These are phyloP conservation scores for Ophonus ardosiacus DNA, from an alignment of 2,888 invertebrate species.

Conservation along the genomic window DNA sequence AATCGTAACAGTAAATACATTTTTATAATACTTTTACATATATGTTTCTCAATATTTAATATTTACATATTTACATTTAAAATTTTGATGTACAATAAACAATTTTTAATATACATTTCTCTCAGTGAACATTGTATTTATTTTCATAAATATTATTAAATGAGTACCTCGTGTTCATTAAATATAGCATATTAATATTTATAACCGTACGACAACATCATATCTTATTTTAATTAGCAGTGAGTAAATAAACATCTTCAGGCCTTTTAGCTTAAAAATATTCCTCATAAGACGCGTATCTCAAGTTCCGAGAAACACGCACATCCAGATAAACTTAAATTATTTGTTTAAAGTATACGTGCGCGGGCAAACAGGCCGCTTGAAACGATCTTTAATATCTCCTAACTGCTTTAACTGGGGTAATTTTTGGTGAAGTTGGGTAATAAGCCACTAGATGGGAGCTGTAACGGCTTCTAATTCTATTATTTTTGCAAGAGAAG, in stretches of 20 bases:
- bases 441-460: conserved; percentile 51
- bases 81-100: too few species aligned
- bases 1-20: too few species aligned
- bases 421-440: conserved; percentile 58
- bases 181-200: too few species aligned
- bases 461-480: conserved; percentile 52
- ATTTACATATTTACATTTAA: too few species aligned
- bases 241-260: neutral
- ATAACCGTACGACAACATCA: too few species aligned
- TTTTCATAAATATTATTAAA: too few species aligned
- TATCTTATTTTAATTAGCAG: too few species aligned
- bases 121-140: too few species aligned
- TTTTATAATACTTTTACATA: too few species aligned
- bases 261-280: neutral
- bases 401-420: conserved; percentile 56
- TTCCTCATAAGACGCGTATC: neutral
- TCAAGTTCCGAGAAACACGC: neutral
- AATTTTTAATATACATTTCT: too few species aligned
- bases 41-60: too few species aligned
- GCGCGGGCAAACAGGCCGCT: neutral
- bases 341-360: conserved; percentile 51
- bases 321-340: conserved; percentile 39
- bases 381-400: conserved; percentile 53
- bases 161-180: too few species aligned
- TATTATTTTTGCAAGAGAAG: conserved; percentile 55